Conservation (phyloP, 2,113 vertebrate species). For the Amblyopsis rosae region DNA sequence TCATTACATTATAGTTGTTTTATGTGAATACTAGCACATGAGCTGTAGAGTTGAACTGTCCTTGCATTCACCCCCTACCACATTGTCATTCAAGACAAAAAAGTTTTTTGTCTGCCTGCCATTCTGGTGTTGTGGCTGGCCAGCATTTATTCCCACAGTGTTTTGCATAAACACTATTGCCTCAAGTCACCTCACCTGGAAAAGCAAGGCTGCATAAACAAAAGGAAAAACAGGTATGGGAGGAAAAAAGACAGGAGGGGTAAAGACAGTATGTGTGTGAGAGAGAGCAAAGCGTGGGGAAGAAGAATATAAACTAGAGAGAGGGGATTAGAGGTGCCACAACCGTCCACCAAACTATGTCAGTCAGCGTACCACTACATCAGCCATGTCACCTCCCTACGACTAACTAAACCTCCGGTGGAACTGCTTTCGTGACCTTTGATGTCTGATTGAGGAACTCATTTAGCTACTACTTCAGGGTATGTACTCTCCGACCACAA, state of each 20-base stretch:
- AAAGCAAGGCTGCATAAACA: slow-evolving; percentile 63
- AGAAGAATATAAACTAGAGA: slow-evolving; percentile 3
- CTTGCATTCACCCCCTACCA: slow-evolving; percentile 21
- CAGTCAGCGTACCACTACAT: slow-evolving; percentile 28
- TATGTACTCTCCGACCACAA: background rate
- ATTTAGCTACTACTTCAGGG: background rate
- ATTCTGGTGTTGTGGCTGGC: slow-evolving; percentile 57
- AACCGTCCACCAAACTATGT: slow-evolving; percentile 33
- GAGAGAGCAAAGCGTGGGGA: too few relatives aligned
- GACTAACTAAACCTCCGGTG: slow-evolving; percentile 3
- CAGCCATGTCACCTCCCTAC: background rate
- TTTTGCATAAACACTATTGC: slow-evolving; percentile 71
- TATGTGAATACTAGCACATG: too few relatives aligned
- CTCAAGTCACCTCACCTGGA: slow-evolving; percentile 75
- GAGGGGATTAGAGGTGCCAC: slow-evolving; percentile 37
- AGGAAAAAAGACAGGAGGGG: background rate
- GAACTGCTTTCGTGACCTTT: slow-evolving; percentile 30
- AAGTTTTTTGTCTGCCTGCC: slow-evolving; percentile 35
- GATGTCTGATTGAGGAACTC: background rate
- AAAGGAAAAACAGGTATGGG: slow-evolving; percentile 37
- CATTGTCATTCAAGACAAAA: slow-evolving; percentile 33
- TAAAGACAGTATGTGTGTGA: too few relatives aligned
- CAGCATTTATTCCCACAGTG: slow-evolving; percentile 62
- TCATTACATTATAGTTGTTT: too few relatives aligned
- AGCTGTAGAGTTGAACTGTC: background rate